Evolutionary conservation across 1,140 invertebrate species (phyloP).

Genomic region (Orchestia grillus): DNA sequence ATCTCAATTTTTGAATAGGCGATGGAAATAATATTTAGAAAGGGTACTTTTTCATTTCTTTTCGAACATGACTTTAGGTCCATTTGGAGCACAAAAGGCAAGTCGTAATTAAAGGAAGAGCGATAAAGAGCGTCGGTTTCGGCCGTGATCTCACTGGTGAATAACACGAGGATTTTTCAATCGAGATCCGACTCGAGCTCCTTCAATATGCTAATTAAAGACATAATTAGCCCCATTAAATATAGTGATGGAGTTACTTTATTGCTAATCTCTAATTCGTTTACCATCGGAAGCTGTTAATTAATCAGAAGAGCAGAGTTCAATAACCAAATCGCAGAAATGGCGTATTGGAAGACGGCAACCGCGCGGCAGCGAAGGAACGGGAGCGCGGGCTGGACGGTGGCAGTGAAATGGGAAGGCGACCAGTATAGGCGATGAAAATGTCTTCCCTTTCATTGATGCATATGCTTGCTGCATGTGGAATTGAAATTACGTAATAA

Average conservation of each 20-base stretch:
- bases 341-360: not conserved
- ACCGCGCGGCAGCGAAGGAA: not conserved
- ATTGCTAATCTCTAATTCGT: conserved; percentile 55
- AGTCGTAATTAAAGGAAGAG: not conserved
- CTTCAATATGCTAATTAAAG: conserved; percentile 53
- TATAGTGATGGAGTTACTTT: conserved; percentile 54
- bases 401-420: not conserved
- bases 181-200: conserved; percentile 17
- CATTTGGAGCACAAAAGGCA: not conserved
- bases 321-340: not conserved
- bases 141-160: not conserved
- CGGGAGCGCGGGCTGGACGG: not conserved
- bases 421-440: too few relatives aligned
- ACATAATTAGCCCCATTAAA: conserved; percentile 51
- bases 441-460: too few relatives aligned
- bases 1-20: not conserved
- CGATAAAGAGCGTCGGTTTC: not conserved
- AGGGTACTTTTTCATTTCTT: not conserved
- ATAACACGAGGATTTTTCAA: conserved; percentile 47
- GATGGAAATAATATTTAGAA: not conserved
- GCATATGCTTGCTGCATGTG: too few relatives aligned
- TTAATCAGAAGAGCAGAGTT: conserved; percentile 23
- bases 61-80: not conserved
- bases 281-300: conserved; percentile 55
- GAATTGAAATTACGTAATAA: too few relatives aligned